Evolutionary conservation across 1,140 invertebrate species (phyloP).

Genomic region (Sycophila sp.): DNA sequence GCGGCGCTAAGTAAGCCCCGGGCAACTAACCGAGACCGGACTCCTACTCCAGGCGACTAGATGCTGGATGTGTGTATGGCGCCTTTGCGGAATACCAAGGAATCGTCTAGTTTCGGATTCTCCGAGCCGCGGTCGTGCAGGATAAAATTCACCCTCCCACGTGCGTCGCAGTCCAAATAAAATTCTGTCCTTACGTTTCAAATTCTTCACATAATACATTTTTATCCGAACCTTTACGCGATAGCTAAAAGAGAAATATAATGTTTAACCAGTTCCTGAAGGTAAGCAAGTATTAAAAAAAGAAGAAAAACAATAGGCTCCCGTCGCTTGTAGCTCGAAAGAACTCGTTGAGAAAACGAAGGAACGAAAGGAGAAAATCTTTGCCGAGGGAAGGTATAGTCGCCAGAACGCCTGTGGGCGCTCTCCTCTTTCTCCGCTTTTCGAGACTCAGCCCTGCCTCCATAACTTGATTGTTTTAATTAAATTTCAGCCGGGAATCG

Average conservation of each 20-base stretch:
- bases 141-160: no score
- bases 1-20: constrained; percentile 54
- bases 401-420: constrained; percentile 43
- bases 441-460: not conserved
- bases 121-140: not conserved
- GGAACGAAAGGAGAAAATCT: constrained; percentile 57
- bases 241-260: no score
- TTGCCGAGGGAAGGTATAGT: constrained; percentile 48
- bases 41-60: constrained; percentile 39
- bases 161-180: no score
- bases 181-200: no score
- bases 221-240: no score
- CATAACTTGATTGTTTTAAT: constrained; percentile 62
- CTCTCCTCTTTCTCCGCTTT: constrained; percentile 45
- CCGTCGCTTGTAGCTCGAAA: no score
- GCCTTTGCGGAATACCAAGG: constrained; percentile 55
- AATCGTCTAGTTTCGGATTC: constrained; percentile 25
- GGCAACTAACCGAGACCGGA: constrained; percentile 58
- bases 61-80: not conserved
- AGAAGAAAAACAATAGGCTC: constrained; percentile 20
- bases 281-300: no score
- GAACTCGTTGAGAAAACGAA: constrained; percentile 51
- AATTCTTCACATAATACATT: no score
- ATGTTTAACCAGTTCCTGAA: no score
- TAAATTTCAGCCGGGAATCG: constrained; percentile 65